Evolutionary conservation across 2,113 vertebrate species (phyloP).

Genomic region (Chionodraco myersi): DNA sequence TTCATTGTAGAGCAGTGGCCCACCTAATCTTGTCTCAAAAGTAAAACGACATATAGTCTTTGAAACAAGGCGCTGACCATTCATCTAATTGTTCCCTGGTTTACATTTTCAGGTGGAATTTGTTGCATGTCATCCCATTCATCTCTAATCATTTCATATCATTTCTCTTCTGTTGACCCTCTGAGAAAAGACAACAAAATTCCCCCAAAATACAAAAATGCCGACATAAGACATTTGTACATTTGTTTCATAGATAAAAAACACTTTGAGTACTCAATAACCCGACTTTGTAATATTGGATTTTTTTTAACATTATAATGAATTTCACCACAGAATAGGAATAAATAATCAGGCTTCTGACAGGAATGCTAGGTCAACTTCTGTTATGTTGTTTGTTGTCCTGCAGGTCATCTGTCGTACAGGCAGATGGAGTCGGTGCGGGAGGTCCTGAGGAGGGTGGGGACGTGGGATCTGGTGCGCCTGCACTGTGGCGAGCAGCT

Average conservation of each 20-base stretch:
- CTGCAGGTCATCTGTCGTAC: slow-evolving; percentile 83
- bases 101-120: neutral
- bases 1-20: neutral
- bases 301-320: neutral
- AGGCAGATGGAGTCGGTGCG: slow-evolving; percentile 74
- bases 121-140: neutral
- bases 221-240: neutral
- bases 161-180: neutral
- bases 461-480: slow-evolving; percentile 82
- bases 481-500: slow-evolving; percentile 76
- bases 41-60: neutral
- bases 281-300: too few relatives aligned
- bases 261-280: neutral
- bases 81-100: neutral
- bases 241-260: neutral
- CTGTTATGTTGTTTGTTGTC: neutral
- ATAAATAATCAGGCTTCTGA: neutral
- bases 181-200: neutral
- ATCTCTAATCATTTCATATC: neutral
- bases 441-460: slow-evolving; percentile 70
- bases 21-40: neutral
- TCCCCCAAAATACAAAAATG: neutral
- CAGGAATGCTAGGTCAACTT: neutral
- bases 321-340: neutral
- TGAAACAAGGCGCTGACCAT: neutral